phyloP scores from a whole-genome alignment of 2,113 vertebrate genomes.

The Ophthalmolycus amberensis region DNA sequence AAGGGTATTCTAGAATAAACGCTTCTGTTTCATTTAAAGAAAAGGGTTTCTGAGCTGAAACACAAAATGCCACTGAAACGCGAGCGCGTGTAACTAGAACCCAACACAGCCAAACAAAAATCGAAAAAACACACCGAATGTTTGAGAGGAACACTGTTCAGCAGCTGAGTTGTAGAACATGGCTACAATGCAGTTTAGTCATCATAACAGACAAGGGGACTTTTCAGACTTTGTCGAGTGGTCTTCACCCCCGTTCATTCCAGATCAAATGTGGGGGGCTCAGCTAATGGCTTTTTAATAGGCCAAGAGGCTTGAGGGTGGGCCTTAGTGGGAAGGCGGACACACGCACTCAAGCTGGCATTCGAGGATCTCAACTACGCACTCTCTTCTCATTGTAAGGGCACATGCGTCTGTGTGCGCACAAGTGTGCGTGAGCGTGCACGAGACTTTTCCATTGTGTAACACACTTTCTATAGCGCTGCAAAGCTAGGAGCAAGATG shows the following conservation, averaged over 20 bases:
- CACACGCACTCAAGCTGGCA: constrained; percentile 66
- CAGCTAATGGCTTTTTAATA: constrained; percentile 94
- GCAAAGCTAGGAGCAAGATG: neutral
- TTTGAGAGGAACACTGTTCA: neutral
- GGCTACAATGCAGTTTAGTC: constrained; percentile 74
- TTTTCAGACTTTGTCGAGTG: constrained; percentile 77
- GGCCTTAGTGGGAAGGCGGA: constrained; percentile 36
- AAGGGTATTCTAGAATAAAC: constrained; percentile 1
- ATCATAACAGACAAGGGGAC: constrained; percentile 75
- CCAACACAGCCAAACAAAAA: neutral
- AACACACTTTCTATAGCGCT: neutral
- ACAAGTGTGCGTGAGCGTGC: neutral
- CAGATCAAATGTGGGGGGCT: constrained; percentile 87
- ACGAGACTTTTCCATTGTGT: neutral
- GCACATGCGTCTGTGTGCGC: constrained; percentile 2
- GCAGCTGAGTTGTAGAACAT: constrained; percentile 66
- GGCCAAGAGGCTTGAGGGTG: constrained; percentile 81
- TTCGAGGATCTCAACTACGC: constrained; percentile 83
- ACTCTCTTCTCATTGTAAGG: constrained; percentile 80
- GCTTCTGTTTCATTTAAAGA: neutral
- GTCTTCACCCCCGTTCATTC: constrained; percentile 89
- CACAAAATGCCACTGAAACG: constrained; percentile 19
- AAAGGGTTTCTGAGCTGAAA: neutral
- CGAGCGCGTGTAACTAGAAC: constrained; percentile 31
- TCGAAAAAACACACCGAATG: neutral